phyloP scores from a whole-genome alignment of 2,888 invertebrate genomes.

The Girardia tigrina region DNA sequence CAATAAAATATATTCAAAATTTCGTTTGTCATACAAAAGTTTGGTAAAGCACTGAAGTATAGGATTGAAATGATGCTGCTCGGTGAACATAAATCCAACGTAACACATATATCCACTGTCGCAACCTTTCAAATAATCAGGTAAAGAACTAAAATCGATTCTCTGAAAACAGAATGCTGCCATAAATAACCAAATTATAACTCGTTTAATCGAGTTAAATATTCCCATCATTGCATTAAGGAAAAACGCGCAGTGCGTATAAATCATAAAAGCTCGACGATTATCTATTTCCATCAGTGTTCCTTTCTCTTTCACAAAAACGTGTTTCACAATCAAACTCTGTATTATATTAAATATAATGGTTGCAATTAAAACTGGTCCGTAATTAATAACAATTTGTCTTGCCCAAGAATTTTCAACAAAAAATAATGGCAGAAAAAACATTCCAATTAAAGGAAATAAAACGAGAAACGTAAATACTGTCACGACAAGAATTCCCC shows the following conservation, averaged over 20 bases:
- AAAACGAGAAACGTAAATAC: not conserved
- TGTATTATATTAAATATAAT: constrained; percentile 27
- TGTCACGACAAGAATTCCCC: not conserved
- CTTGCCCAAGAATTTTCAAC: not conserved
- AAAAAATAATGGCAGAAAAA: not conserved
- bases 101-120: not conserved
- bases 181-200: constrained; percentile 17
- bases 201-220: constrained; percentile 3
- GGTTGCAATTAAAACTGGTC: not conserved
- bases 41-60: not conserved
- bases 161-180: constrained; percentile 28
- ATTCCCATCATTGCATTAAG: constrained; percentile 28
- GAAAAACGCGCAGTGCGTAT: constrained; percentile 29
- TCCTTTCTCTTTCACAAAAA: constrained; percentile 26
- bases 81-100: not conserved
- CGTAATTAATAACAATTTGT: not conserved
- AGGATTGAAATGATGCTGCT: not conserved
- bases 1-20: too few species aligned
- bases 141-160: constrained; percentile 27
- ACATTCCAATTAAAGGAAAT: not conserved
- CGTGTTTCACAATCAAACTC: not conserved
- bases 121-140: not conserved
- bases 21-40: not conserved
- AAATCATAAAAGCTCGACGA: constrained; percentile 25
- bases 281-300: constrained; percentile 3